phyloP scores from a whole-genome alignment of 2,888 invertebrate genomes.

The Meta bourneti region DNA sequence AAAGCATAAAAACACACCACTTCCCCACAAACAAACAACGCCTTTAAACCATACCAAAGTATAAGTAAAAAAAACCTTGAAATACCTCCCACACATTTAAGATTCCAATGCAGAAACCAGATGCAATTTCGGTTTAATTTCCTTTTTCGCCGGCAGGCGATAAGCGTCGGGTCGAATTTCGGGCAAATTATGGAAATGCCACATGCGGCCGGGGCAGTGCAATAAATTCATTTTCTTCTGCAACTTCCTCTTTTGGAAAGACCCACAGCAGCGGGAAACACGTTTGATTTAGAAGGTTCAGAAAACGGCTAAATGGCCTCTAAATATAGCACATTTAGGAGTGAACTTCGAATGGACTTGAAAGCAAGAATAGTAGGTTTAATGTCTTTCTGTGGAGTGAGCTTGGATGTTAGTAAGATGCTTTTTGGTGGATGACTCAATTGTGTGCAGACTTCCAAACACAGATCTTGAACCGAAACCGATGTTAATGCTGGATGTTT shows the following conservation, averaged over 20 bases:
- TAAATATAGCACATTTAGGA: no score
- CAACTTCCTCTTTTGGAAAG: not conserved
- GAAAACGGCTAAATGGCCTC: no score
- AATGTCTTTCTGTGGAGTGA: no score
- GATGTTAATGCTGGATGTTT: no score
- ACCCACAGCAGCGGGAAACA: not conserved
- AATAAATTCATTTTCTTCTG: not conserved
- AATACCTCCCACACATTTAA: not conserved
- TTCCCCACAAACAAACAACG: not conserved
- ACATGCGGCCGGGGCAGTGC: not conserved
- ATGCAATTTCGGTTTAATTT: not conserved
- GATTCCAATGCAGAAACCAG: not conserved
- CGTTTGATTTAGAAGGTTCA: not conserved
- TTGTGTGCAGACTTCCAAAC: no score
- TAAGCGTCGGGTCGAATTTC: not conserved
- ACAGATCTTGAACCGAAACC: no score
- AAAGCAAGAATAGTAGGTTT: no score
- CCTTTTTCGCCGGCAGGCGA: not conserved
- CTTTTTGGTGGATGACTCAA: no score
- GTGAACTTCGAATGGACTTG: no score
- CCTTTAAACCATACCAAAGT: not conserved
- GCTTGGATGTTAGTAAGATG: no score
- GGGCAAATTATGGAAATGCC: not conserved
- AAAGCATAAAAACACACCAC: no score
- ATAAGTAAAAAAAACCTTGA: not conserved